A percentile compares a stretch with the other conserved stretches of the same genome.
These are phyloP conservation scores for Tenrec ecaudatus DNA, from an alignment of 2,113 vertebrate species.

Conservation along the genomic window DNA sequence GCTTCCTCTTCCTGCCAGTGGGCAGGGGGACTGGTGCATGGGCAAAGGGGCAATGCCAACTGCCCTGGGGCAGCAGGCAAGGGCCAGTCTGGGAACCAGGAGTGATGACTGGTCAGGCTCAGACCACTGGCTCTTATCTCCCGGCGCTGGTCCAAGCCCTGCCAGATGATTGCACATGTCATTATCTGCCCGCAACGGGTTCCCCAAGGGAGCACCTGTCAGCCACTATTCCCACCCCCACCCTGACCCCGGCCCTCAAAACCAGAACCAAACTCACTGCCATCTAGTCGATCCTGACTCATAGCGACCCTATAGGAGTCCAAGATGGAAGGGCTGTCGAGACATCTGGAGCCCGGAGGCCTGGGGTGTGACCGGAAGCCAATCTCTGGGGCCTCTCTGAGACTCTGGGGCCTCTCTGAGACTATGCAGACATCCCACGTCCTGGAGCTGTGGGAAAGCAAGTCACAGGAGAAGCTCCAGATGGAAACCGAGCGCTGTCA, in stretches of 20 bases:
- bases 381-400: neutral
- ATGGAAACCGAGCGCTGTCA: neutral
- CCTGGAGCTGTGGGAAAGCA: neutral
- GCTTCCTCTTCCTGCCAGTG: constrained; percentile 74
- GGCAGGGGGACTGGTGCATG: constrained; percentile 56
- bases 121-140: neutral
- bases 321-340: too few species aligned
- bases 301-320: too few species aligned
- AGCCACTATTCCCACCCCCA: neutral
- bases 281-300: too few species aligned
- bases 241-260: too few species aligned
- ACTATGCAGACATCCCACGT: neutral
- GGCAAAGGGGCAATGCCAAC: constrained; percentile 39
- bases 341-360: neutral
- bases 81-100: neutral
- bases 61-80: neutral
- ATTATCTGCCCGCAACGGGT: neutral
- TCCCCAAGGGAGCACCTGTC: neutral
- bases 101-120: neutral
- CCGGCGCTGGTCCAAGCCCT: neutral
- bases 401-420: neutral
- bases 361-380: neutral
- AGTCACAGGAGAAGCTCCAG: too few species aligned
- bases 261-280: too few species aligned
- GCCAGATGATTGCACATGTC: neutral